phyloP scores from a whole-genome alignment of 1,140 invertebrate genomes.

The Physella acuta region DNA sequence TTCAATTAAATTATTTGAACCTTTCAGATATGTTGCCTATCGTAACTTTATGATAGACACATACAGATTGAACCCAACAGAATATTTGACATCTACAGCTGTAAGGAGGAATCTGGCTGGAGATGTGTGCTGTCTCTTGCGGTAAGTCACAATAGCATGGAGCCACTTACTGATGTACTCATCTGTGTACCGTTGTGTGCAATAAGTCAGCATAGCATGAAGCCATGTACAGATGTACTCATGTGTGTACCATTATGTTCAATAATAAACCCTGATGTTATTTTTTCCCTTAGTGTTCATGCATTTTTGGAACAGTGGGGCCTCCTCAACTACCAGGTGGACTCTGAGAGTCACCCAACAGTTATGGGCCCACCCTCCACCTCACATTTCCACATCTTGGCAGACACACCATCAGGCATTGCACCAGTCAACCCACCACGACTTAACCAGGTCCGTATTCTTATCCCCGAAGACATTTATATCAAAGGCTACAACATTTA shows the following conservation, averaged over 20 bases:
- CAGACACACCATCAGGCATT: slow-evolving; percentile 95
- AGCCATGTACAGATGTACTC: neutral
- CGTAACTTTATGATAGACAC: slow-evolving; percentile 99
- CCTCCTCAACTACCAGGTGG: slow-evolving; percentile 96
- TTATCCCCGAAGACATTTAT: too few relatives aligned
- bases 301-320: slow-evolving; percentile 99
- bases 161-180: too few relatives aligned
- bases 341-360: slow-evolving; percentile 90
- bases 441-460: slow-evolving; percentile 55
- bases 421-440: slow-evolving; percentile 69
- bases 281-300: slow-evolving; percentile 71
- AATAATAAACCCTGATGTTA: neutral
- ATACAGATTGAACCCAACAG: slow-evolving; percentile 96
- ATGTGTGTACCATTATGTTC: neutral
- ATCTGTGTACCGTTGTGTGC: too few relatives aligned
- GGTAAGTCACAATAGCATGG: too few relatives aligned
- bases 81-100: slow-evolving; percentile 98
- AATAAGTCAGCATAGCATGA: too few relatives aligned
- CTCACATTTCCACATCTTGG: slow-evolving; percentile 97
- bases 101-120: slow-evolving; percentile 95
- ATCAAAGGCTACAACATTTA: too few relatives aligned
- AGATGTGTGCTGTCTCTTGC: slow-evolving; percentile 98
- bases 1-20: too few relatives aligned
- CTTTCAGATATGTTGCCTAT: slow-evolving; percentile 83
- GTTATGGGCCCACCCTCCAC: slow-evolving; percentile 99